Conservation (phyloP, 2,797 vertebrate species). For the Sebastes dallii region DNA sequence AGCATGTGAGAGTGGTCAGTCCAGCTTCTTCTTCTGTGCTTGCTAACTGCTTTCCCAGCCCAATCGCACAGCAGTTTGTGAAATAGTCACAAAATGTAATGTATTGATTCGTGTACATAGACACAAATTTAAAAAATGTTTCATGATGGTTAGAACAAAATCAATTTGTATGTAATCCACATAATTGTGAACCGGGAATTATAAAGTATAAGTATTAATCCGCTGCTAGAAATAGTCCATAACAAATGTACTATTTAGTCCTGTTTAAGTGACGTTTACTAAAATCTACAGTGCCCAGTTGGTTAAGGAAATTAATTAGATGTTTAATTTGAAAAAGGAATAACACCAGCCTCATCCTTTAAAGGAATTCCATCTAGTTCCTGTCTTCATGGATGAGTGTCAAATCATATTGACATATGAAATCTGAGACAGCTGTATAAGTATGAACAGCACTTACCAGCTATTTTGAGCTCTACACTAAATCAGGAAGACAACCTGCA, state of each 20-base stretch:
- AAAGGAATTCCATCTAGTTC: not conserved
- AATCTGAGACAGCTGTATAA: not conserved
- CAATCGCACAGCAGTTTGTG: too few species aligned
- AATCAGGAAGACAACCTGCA: not conserved
- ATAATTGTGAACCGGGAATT: too few species aligned
- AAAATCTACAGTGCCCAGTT: not conserved
- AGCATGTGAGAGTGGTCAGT: too few species aligned
- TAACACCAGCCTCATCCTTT: not conserved
- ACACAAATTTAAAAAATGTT: too few species aligned
- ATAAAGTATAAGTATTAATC: too few species aligned
- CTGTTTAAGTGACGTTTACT: not conserved
- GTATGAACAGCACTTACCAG: not conserved
- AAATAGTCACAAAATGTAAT: too few species aligned
- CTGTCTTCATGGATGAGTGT: not conserved
- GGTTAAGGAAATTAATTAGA: not conserved
- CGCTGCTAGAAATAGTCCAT: too few species aligned
- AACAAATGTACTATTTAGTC: too few species aligned
- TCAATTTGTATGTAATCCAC: too few species aligned
- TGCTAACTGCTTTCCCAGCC: not conserved
- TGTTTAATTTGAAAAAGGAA: not conserved
- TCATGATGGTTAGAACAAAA: too few species aligned
- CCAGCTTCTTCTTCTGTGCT: not conserved
- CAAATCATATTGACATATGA: not conserved
- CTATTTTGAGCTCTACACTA: not conserved
- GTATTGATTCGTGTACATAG: too few species aligned